These are phyloP conservation scores for Oscheius sp. DNA, from an alignment of 2,888 invertebrate genomes.

Conservation along the genomic window DNA sequence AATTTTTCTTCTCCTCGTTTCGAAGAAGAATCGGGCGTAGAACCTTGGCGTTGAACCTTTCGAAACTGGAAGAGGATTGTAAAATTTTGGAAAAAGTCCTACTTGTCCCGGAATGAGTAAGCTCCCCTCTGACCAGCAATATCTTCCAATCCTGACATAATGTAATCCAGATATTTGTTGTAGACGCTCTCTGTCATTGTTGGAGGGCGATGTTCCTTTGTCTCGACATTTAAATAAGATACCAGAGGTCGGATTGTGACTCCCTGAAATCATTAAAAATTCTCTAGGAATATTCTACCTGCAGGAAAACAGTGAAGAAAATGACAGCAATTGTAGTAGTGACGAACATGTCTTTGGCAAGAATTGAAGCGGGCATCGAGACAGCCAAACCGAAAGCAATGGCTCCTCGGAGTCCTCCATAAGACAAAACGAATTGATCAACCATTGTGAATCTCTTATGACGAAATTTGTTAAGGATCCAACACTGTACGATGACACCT, in stretches of 20 bases:
- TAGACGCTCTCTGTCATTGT: slow-evolving; percentile 97
- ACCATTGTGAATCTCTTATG: slow-evolving; percentile 66
- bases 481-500: slow-evolving; percentile 85
- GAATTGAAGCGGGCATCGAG: slow-evolving; percentile 85
- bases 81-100: neutral
- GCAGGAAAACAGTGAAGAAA: slow-evolving; percentile 97
- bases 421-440: slow-evolving; percentile 89
- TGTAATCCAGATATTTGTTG: slow-evolving; percentile 95
- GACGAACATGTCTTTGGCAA: slow-evolving; percentile 86
- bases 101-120: slow-evolving; percentile 66
- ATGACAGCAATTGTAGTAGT: slow-evolving; percentile 97
- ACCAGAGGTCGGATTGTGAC: slow-evolving; percentile 97
- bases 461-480: slow-evolving; percentile 90
- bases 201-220: slow-evolving; percentile 87
- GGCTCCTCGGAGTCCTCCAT: slow-evolving; percentile 94
- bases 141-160: slow-evolving; percentile 96
- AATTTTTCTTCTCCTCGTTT: slow-evolving; percentile 57
- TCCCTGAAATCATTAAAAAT: too few relatives aligned
- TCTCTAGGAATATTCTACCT: slow-evolving; percentile 78
- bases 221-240: slow-evolving; percentile 90
- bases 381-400: slow-evolving; percentile 93
- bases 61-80: slow-evolving; percentile 51
- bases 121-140: slow-evolving; percentile 90
- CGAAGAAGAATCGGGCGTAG: slow-evolving; percentile 66
- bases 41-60: slow-evolving; percentile 68